Percentiles rank a stretch among this genome's conserved stretches.
These are phyloP conservation scores for Leptogaster cylindrica DNA, from an alignment of 2,888 invertebrate species.

Conservation along the genomic window DNA sequence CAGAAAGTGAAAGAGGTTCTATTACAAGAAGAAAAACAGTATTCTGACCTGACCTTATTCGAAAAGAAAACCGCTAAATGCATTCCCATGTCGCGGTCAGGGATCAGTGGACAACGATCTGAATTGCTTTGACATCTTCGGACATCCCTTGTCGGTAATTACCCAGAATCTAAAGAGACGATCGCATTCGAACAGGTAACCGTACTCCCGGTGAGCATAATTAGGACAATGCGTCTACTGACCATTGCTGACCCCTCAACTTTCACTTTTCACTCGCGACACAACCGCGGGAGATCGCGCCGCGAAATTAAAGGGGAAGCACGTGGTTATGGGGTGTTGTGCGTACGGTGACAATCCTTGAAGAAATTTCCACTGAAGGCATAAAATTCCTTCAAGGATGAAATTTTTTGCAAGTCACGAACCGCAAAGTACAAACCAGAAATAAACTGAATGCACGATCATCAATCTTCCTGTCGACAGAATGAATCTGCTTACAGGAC, in stretches of 20 bases:
- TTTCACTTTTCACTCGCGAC: slow-evolving; percentile 32
- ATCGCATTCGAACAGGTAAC: no score
- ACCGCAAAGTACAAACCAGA: slow-evolving; percentile 15
- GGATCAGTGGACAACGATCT: background rate
- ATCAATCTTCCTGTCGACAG: background rate
- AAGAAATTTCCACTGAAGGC: background rate
- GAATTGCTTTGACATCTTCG: slow-evolving; percentile 1
- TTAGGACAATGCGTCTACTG: slow-evolving; percentile 1
- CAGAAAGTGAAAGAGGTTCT: no score
- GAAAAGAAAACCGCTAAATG: slow-evolving; percentile 7
- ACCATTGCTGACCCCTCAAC: slow-evolving; percentile 23
- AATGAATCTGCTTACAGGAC: no score
- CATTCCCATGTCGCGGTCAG: background rate
- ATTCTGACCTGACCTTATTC: background rate
- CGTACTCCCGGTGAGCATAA: no score
- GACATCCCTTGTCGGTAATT: slow-evolving; percentile 8
- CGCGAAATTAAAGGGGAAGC: background rate
- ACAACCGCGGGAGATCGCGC: slow-evolving; percentile 18
- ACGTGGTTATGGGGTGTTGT: background rate
- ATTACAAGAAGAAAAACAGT: no score
- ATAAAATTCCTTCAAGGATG: background rate
- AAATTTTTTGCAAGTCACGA: slow-evolving; percentile 13
- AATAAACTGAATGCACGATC: background rate
- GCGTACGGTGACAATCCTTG: background rate
- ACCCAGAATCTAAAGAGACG: background rate